Base-by-base conservation (phyloP, 2,797 vertebrate genomes). In the Neomorphus geoffroyi region DNA sequence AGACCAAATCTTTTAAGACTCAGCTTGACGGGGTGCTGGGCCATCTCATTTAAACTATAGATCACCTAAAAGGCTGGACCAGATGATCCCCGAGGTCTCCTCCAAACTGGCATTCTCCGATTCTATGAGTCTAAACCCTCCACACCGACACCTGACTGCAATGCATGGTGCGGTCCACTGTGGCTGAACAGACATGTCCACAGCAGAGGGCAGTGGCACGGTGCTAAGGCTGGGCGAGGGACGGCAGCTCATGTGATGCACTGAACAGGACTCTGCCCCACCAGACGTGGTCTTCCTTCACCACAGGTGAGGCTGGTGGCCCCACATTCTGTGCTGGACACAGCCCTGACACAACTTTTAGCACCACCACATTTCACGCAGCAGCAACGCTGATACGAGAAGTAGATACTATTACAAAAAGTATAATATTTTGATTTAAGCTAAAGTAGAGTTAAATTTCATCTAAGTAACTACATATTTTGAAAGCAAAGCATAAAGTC, bases 101-200 rank as follows among this genome's bases (percentile, higher is more conserved):
- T 45, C 16, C 14, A 45, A 45, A 45, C 8, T 45, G 45, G 15
- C 11, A 11, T 41, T 41, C 41, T 15, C 15, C 41, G 41, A 41
- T 41, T 41, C 41, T 41, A 41, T 41, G 41, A 41, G 41, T 41
- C 41, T 41, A 41, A 41, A 41, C 41, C 66, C n/a, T 18, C 32
- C 79, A 37, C 48, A 4, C 22, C 26, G 2, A 17, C 35, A 10
- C 18, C 19, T 1, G 1, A 3, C 7, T 41, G 6, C 18, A 18
- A 13, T 2, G 37, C 30, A 18, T 8, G 0, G 0, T 1, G 4
- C 11, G 1, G 41, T 6, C 64, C 13, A 1, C 26, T 0, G 2
- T n/a, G 26, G 39, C 45, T 61, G n/a, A 67, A n/a, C 13, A 3
- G 2, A 9, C 0, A 1, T 16, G 39, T 16, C 10, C 3, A 1